Evolutionary conservation across 2,797 vertebrate genomes (phyloP).

Genomic region (Sphenopsis melanotis): DNA sequence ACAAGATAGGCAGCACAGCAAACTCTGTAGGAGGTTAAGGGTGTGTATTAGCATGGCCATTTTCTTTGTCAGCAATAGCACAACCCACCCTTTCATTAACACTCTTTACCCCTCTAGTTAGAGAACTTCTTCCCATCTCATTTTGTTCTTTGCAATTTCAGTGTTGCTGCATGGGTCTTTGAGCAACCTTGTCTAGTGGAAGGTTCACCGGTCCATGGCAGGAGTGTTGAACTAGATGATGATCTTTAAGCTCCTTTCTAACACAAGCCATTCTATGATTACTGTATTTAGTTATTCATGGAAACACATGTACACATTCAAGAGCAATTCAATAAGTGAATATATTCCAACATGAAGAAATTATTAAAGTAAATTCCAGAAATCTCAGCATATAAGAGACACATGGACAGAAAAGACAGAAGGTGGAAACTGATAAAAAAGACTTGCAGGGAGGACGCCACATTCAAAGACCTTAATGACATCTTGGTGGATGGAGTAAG

Average conservation of each 20-base stretch:
- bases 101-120: neutral
- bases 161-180: neutral
- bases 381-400: neutral
- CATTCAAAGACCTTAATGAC: fast-evolving
- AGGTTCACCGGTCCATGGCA: neutral
- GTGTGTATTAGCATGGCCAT: neutral
- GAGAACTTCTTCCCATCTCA: neutral
- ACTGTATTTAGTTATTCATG: neutral
- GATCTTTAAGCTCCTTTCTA: neutral
- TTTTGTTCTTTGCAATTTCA: neutral
- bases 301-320: neutral
- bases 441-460: neutral
- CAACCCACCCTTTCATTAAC: neutral
- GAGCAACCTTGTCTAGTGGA: neutral
- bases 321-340: neutral
- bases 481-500: neutral
- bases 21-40: neutral
- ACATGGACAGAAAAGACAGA: neutral
- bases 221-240: neutral
- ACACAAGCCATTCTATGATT: neutral
- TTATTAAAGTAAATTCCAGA: neutral
- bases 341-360: neutral
- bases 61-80: neutral
- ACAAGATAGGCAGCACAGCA: neutral
- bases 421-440: neutral